Evolutionary conservation across 2,113 vertebrate species (phyloP).

Genomic region (Natator depressus): DNA sequence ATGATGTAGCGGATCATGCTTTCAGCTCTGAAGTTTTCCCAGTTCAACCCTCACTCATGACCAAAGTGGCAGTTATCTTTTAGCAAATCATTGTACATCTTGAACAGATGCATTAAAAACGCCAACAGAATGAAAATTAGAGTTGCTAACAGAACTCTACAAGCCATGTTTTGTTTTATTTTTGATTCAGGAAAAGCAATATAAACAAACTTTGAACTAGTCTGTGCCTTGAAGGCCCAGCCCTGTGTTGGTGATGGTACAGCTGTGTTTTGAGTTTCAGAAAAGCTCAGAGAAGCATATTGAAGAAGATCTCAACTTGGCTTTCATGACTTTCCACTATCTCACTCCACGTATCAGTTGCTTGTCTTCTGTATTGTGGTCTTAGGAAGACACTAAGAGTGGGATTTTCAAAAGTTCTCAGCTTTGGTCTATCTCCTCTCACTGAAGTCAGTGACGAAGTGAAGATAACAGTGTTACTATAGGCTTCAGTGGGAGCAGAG

Average conservation of each 20-base stretch:
- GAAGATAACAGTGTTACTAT: neutral
- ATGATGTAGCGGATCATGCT: neutral
- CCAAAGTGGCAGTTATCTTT: neutral
- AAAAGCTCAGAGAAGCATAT: neutral
- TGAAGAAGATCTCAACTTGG: neutral
- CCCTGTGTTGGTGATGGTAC: neutral
- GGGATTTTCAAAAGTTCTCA: neutral
- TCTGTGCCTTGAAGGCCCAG: neutral
- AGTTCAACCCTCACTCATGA: neutral
- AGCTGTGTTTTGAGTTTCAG: slow-evolving; percentile 3
- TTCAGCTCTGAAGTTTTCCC: neutral
- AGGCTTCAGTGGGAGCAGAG: neutral
- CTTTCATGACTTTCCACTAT: neutral
- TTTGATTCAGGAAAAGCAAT: neutral
- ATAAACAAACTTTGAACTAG: neutral
- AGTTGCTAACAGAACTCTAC: neutral
- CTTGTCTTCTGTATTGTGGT: neutral
- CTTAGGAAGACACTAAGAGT: neutral
- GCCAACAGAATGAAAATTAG: neutral
- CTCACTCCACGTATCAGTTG: neutral
- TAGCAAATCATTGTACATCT: neutral
- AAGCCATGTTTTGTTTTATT: neutral
- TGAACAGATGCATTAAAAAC: neutral
- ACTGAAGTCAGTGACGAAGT: neutral
- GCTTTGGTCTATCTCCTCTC: neutral